Base-by-base conservation (phyloP, 2,797 vertebrate species). In the Ambastaia sidthimunki region DNA sequence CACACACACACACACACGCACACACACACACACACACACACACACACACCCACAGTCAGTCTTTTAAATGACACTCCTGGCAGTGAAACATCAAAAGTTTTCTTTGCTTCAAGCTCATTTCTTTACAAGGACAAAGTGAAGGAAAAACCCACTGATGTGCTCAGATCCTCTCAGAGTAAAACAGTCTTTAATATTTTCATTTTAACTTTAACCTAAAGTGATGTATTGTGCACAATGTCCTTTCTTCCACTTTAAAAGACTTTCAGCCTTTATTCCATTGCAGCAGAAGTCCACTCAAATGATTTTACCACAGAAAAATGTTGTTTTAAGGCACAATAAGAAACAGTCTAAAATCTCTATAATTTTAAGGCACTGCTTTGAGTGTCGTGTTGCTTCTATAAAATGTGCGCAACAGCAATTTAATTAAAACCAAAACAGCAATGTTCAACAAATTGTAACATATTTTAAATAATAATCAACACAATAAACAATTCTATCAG, bases 41-140 rank as follows among this genome's bases (percentile, higher is more conserved):
- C 7, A 54, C 59, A 69, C 66, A 47, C 67, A 52, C 47, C 3
- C 5, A n/a, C 48, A 37, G 31, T 54, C 28, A 50, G 7, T 48
- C 31, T 44, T 81, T 73, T 70, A 54, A 60, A 54, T 70, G 34
- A 55, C n/a, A 11, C 34, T 65, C 21, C 19, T 41, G 31, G 66
- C 74, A 57, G 10, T n/a, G 54, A 60, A 34, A 80, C 48, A 66
- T 65, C 34, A 69, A 34, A 54, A 74, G 23, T 65, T 82, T 47
- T 41, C 16, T 76, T 19, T 63, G 68, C 52, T 50, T 50, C 19
- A 72, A 68, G 34, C 44, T 19, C 18, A 60, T 54, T 65, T 72
- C 54, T 77, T 62, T 2, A 60, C 31, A 59, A 73, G 62, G 75
- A 54, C 10, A 0, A 13, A 55, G 7, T 55, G 12, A 57, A 19